phyloP scores from a whole-genome alignment of 2,797 vertebrate species.

The Triplophysa bombifrons region DNA sequence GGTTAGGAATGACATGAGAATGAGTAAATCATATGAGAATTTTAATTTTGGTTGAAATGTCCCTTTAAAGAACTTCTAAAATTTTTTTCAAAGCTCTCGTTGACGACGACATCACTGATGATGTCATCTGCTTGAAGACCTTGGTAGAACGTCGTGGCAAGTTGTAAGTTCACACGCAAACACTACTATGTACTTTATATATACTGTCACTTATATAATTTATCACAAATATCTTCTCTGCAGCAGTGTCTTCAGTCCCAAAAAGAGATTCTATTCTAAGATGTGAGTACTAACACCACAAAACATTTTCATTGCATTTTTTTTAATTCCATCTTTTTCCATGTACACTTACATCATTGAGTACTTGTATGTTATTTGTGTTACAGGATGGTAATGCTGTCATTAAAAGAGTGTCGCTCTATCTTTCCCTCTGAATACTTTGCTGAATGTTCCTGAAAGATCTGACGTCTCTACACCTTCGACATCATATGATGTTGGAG shows the following conservation, averaged over 20 bases:
- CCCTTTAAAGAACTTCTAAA: not conserved
- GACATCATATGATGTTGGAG: not conserved
- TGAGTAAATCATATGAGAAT: too few relatives aligned
- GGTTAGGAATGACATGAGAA: too few relatives aligned
- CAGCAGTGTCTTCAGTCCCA: slow-evolving; percentile 4
- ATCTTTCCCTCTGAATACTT: slow-evolving; percentile 39
- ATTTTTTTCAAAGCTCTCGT: slow-evolving; percentile 56
- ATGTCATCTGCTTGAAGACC: slow-evolving; percentile 30
- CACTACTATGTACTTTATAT: not conserved
- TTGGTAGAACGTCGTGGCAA: not conserved
- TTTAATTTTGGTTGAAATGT: too few relatives aligned
- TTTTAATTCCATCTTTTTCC: too few relatives aligned
- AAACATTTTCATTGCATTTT: too few relatives aligned
- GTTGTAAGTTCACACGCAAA: slow-evolving; percentile 8
- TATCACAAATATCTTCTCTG: not conserved
- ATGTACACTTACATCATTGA: not conserved
- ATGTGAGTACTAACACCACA: slow-evolving; percentile 1
- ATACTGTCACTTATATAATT: not conserved
- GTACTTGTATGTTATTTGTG: slow-evolving; percentile 4
- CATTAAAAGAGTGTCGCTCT: slow-evolving; percentile 27
- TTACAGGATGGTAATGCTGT: slow-evolving; percentile 15
- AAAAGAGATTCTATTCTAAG: not conserved
- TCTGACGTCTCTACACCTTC: not conserved
- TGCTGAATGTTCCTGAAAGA: slow-evolving; percentile 26
- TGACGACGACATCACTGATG: slow-evolving; percentile 52